Base-by-base conservation (phyloP, 1,140 invertebrate genomes). In the Leptopilina clavipes region DNA sequence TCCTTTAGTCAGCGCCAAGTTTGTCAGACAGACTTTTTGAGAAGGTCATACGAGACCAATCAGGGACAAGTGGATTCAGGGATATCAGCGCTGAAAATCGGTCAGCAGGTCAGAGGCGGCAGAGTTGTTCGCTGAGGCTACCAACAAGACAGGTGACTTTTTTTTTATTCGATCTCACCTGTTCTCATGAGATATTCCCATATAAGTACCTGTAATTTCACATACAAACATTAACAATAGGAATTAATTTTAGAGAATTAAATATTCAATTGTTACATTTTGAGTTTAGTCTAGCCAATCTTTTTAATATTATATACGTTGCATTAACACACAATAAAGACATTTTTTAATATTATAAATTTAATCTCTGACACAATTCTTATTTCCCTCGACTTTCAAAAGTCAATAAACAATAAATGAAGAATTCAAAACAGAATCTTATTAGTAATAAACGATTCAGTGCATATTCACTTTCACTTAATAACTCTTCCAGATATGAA, bases 21-120 rank as follows among this genome's bases (percentile, higher is more conserved):
- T 65, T 31, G 59, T 31, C 22, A 31, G 25, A 65, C 22, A 65
- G 11, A 14, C 22, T 65, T 22, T 65, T 65, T 31, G 59, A 31
- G 59, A 65, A 65, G 59, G 59, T 37, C 59, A 25, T 40, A 40
- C 14, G 31, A 31, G 59, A n/a, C 59, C 59, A 65, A n/a, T 65
- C 25, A 65, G 59, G 59, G 22, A 65, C 59, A 65, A 37, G 12
- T 65, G 25, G 25, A 65, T 65, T 65, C 59, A 65, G 59, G 25
- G 59, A 65, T 65, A 65, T 37, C 54, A 18, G 54, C 54, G 54
- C 54, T 18, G 59, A 65, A 65, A 65, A 65, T 65, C 59, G 59
- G 59, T 65, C 59, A 65, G 59, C 59, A 65, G 59, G 59, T 65
- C 59, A 65, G 59, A 65, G 59, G 59, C 59, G 14, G 25, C 59